These are phyloP conservation scores for Eilema griseolum DNA, from an alignment of 2,888 invertebrate species.

Conservation along the genomic window DNA sequence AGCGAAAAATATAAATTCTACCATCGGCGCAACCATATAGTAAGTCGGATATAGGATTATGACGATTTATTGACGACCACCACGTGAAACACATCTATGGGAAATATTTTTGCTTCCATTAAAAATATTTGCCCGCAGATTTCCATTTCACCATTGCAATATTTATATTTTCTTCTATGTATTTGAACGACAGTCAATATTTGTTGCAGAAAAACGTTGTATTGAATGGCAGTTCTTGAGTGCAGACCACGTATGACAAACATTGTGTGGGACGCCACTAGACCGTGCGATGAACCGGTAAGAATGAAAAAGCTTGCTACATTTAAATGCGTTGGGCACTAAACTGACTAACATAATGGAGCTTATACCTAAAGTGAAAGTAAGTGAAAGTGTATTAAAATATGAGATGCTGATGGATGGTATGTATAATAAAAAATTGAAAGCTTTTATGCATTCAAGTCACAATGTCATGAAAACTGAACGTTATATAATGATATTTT, in stretches of 20 bases:
- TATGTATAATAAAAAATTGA: background rate
- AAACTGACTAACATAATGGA: constrained; percentile 3
- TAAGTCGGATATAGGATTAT: background rate
- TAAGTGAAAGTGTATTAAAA: background rate
- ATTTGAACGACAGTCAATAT: constrained; percentile 16
- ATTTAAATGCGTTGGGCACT: background rate
- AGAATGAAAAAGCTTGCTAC: background rate
- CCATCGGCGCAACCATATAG: no score
- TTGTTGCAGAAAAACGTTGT: constrained; percentile 11
- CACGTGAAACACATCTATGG: background rate
- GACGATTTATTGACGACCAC: background rate
- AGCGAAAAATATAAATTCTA: no score
- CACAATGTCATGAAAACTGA: background rate
- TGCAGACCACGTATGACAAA: constrained; percentile 26
- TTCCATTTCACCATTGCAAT: background rate
- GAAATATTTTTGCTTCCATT: background rate
- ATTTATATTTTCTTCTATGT: constrained; percentile 8
- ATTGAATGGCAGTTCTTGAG: constrained; percentile 17
- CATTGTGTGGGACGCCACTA: constrained; percentile 14
- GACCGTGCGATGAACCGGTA: constrained; percentile 15
- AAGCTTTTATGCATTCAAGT: constrained; percentile 2
- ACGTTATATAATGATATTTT: background rate
- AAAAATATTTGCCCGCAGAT: background rate
- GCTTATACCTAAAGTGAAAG: background rate
- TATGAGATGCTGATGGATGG: background rate